Evolutionary conservation across 92 coral and sea anemone species (phyloP), one percentile per base, ranked within the genome.

Genomic region (Phenganax marumi): DNA sequence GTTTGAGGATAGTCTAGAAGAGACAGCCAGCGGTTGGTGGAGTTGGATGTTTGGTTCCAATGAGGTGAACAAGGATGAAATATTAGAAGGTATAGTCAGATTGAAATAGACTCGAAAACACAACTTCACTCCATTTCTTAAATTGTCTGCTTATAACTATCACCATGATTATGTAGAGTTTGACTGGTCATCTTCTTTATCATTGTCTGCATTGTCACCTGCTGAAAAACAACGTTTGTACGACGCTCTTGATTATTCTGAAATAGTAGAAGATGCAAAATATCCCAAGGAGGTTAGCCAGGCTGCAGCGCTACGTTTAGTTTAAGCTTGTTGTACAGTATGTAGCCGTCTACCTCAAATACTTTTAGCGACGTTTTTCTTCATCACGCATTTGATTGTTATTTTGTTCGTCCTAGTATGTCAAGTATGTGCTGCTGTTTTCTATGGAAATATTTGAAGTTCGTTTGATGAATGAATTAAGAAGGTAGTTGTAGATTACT

Each of bases 161-260:
- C 43, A 52, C 50, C n/a, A 0, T 75, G 10, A 48, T 24, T 75
- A 46, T 23, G 43, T 21, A 60, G 83, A 60, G n/a, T 61, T 50
- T 51, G 56, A 60, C 8, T 52, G 61, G 26, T 50, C 83, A 11
- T 46, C 61, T 23, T 63, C 73, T 19, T 49, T 78, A 25, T 78
- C 83, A 16, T 60, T 78, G 73, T 61, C 92, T 21, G 90, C 90
- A 13, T 86, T 95, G 13, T 89, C 98, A 47, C 85, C 86, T 8
- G 92, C 86, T 52, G 98, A 95, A 74, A 92, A 95, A 66, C 93
- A 92, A 12, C 93, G 90, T 75, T 80, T 95, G 50, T 95, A 92
- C 84, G 86, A 90, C 33, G 98, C 97, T 10, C 91, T 95, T 18
- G 93, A 95, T 75, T 95, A 95, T 84, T 89, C 87, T 69, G 98